Conservation (phyloP, 2,113 vertebrate genomes). For the Papio anubis region DNA sequence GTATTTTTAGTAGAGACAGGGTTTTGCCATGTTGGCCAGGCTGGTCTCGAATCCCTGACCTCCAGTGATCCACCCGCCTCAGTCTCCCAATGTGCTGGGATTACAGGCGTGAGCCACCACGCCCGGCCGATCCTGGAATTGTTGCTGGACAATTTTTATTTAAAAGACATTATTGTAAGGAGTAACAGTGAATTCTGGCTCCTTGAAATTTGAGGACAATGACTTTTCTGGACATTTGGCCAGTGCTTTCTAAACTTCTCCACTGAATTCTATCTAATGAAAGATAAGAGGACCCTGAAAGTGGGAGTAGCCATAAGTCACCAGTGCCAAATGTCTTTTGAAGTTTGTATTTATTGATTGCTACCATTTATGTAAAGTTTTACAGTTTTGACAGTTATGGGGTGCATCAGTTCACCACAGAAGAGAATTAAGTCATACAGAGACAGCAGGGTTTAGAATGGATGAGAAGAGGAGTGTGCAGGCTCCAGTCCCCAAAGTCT, state of each 20-base stretch:
- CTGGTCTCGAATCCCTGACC: too few species aligned
- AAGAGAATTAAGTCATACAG: background rate
- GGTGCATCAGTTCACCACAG: background rate
- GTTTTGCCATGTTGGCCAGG: too few species aligned
- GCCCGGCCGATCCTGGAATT: background rate
- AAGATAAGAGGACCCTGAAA: background rate
- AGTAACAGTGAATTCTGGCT: background rate
- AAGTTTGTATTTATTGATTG: background rate
- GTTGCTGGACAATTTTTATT: background rate
- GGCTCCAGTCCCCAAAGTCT: background rate
- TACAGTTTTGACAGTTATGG: background rate
- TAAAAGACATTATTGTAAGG: background rate
- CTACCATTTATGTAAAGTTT: background rate
- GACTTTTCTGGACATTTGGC: constrained; percentile 13
- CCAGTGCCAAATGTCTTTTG: background rate
- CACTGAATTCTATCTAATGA: background rate
- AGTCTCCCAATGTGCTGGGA: too few species aligned
- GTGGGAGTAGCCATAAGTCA: background rate
- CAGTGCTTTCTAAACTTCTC: background rate
- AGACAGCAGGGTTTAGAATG: background rate
- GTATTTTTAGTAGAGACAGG: too few species aligned
- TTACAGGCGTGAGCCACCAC: too few species aligned
- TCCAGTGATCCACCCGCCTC: too few species aligned
- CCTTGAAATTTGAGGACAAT: background rate
- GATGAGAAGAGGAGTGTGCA: accelerated